Evolutionary conservation across 2,797 vertebrate species (phyloP).

Genomic region (Fundulus diaphanus): DNA sequence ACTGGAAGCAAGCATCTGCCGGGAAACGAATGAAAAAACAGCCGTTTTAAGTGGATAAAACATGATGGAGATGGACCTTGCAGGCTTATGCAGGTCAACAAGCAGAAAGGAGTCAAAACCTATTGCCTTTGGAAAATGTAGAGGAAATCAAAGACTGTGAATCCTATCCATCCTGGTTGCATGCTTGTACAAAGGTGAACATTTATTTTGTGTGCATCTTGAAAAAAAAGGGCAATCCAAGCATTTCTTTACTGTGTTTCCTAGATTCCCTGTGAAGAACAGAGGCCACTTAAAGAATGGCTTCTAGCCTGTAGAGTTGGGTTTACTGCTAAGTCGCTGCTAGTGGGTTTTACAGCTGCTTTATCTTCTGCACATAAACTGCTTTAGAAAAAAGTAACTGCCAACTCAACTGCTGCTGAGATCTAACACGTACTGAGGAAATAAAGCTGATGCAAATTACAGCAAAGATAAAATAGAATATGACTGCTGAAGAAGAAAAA

Average conservation of each 20-base stretch:
- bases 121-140: conserved; percentile 51
- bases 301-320: conserved; percentile 21
- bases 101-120: conserved; percentile 48
- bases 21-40: conserved; percentile 61
- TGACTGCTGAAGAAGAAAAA: conserved; percentile 41
- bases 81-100: conserved; percentile 61
- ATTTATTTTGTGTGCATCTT: too few species aligned
- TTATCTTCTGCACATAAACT: conserved; percentile 22
- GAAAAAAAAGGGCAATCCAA: background rate
- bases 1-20: conserved; percentile 53
- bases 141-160: conserved; percentile 39
- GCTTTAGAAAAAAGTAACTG: conserved; percentile 27
- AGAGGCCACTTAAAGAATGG: background rate
- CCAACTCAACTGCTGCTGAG: conserved; percentile 54
- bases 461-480: conserved; percentile 36
- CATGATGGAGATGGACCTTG: conserved; percentile 50
- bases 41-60: conserved; percentile 55
- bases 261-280: background rate
- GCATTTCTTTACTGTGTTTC: background rate
- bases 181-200: conserved; percentile 13
- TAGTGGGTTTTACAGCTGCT: background rate
- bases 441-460: conserved; percentile 44
- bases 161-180: conserved; percentile 9
- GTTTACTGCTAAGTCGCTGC: conserved; percentile 8
- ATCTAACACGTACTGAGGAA: conserved; percentile 53